A percentile compares a stretch with the other conserved stretches of the same genome.
Conservation (phyloP, 2,797 vertebrate genomes). For the Rhabdomys pumilio region DNA sequence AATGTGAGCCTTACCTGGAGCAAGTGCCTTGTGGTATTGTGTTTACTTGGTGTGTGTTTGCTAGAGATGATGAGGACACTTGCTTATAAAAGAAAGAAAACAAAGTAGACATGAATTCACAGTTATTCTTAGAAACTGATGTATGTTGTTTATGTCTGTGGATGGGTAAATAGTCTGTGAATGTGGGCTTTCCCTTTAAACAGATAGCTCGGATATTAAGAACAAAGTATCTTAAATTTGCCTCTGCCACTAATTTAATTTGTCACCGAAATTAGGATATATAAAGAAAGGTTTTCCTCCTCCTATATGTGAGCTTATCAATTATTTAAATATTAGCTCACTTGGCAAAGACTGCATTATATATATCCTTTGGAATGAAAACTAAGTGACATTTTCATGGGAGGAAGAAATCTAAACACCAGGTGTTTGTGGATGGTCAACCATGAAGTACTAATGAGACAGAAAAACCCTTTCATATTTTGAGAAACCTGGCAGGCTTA, state of each 20-base stretch:
- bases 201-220: slow-evolving; percentile 36
- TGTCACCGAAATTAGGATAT: background rate
- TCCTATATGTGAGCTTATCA: slow-evolving; percentile 10
- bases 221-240: slow-evolving; percentile 55
- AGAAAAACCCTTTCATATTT: slow-evolving; percentile 79
- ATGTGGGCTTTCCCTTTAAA: slow-evolving; percentile 14
- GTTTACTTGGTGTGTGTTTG: background rate
- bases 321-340: slow-evolving; percentile 29
- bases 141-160: slow-evolving; percentile 45
- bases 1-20: background rate
- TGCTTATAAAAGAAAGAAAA: slow-evolving; percentile 2
- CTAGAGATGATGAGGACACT: background rate
- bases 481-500: slow-evolving; percentile 79
- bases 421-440: slow-evolving; percentile 83
- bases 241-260: background rate
- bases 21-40: background rate
- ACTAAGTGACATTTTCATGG: slow-evolving; percentile 67
- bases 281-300: slow-evolving; percentile 13
- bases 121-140: slow-evolving; percentile 41
- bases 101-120: background rate
- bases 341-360: slow-evolving; percentile 57
- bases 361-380: slow-evolving; percentile 36
- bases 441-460: slow-evolving; percentile 81
- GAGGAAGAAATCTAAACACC: slow-evolving; percentile 62
- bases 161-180: slow-evolving; percentile 9